These are phyloP conservation scores for Podiceps cristatus DNA, from an alignment of 2,113 vertebrate genomes.

Conservation along the genomic window DNA sequence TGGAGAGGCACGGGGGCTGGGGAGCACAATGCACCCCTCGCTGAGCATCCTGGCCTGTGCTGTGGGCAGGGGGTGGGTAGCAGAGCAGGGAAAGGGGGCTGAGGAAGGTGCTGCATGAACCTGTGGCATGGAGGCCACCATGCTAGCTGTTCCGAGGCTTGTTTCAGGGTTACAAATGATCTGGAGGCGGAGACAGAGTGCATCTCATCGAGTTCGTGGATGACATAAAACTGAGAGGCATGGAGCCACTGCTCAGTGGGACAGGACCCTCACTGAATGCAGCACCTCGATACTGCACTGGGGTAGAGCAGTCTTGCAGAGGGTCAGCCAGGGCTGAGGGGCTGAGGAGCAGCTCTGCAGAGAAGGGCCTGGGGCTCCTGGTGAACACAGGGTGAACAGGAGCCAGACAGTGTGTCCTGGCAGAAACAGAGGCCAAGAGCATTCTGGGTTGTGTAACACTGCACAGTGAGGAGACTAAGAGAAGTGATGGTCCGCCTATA, in stretches of 20 bases:
- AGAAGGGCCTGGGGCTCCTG: neutral
- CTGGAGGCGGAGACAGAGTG: neutral
- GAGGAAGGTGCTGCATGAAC: neutral
- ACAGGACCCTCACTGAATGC: neutral
- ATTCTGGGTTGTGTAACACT: neutral
- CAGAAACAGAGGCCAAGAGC: neutral
- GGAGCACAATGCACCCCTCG: accelerated
- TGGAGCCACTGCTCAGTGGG: accelerated
- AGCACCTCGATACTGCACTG: neutral
- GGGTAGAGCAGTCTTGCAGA: neutral
- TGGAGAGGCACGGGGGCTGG: no score
- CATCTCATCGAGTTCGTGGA: neutral
- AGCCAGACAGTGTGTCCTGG: neutral
- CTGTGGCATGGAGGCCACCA: neutral
- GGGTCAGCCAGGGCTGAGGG: neutral
- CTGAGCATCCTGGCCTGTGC: neutral
- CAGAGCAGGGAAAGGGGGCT: neutral
- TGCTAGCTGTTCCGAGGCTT: neutral
- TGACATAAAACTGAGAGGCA: neutral
- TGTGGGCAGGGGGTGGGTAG: neutral
- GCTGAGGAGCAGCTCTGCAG: neutral
- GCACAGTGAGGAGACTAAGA: neutral
- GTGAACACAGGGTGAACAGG: neutral
- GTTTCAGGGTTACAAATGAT: neutral
- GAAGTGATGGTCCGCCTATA: neutral